Percentiles rank a stretch among this genome's conserved stretches.
These are phyloP conservation scores for Trissoscelio sp. DNA, from an alignment of 2,888 invertebrate genomes.

Conservation along the genomic window DNA sequence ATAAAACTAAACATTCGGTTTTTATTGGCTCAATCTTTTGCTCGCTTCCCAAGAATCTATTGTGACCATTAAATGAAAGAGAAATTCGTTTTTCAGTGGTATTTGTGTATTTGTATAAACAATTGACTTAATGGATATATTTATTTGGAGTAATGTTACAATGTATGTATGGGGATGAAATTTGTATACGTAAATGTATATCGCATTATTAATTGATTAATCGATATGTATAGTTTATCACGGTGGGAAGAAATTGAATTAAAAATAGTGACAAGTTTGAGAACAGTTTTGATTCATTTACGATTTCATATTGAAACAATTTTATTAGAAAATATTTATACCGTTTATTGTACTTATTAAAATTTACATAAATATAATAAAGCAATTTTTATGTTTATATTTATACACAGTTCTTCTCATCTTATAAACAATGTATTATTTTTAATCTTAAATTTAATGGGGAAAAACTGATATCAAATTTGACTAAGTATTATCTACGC, in stretches of 20 bases:
- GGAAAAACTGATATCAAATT: neutral
- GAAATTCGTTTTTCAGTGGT: neutral
- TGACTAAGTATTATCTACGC: neutral
- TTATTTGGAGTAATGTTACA: slow-evolving; percentile 1
- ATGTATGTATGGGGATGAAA: too few relatives aligned
- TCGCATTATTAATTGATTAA: too few relatives aligned
- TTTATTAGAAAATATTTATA: too few relatives aligned
- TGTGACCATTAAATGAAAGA: neutral
- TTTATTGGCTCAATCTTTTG: neutral
- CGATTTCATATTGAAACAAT: too few relatives aligned
- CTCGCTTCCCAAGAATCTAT: neutral
- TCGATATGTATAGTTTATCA: too few relatives aligned
- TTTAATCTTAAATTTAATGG: neutral
- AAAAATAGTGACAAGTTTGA: too few relatives aligned
- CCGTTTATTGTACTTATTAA: too few relatives aligned
- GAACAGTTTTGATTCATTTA: too few relatives aligned
- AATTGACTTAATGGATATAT: neutral
- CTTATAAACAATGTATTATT: neutral
- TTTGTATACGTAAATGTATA: neutral
- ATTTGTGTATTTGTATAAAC: neutral
- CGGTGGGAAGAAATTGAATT: too few relatives aligned
- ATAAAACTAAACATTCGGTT: slow-evolving; percentile 34
- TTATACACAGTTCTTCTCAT: neutral
- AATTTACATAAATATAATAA: too few relatives aligned
- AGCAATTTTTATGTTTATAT: too few relatives aligned